Evolutionary conservation across 2,797 vertebrate genomes (phyloP).

Genomic region (Bovichtus diacanthus): DNA sequence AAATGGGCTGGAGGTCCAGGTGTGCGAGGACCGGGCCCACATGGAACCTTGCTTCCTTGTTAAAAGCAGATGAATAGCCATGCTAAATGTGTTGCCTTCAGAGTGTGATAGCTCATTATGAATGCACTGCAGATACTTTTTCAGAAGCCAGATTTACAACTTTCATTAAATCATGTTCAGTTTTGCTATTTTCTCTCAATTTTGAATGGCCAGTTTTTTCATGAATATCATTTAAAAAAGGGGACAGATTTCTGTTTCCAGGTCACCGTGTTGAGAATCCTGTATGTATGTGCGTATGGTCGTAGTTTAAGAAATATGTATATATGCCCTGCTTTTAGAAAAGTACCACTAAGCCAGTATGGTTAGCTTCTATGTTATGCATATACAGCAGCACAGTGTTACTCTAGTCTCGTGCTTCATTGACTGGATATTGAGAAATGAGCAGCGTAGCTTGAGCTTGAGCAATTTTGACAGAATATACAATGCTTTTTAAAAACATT

Average conservation of each 20-base stretch:
- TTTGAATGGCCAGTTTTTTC: slow-evolving; percentile 15
- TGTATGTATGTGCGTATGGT: slow-evolving; percentile 50
- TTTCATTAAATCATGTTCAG: slow-evolving; percentile 18
- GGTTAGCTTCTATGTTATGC: slow-evolving; percentile 69
- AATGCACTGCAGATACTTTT: slow-evolving; percentile 75
- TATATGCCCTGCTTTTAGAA: slow-evolving; percentile 76
- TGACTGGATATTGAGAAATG: slow-evolving; percentile 62
- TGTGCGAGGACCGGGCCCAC: slow-evolving; percentile 61
- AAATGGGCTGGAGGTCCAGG: slow-evolving; percentile 67
- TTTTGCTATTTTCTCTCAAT: slow-evolving; percentile 17
- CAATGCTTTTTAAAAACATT: slow-evolving; percentile 46
- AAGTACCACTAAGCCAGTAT: slow-evolving; percentile 59
- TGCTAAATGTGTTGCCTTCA: slow-evolving; percentile 85
- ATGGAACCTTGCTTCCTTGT: slow-evolving; percentile 71
- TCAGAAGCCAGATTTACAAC: slow-evolving; percentile 51
- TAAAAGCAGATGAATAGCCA: slow-evolving; percentile 82
- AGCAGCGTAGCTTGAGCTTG: slow-evolving; percentile 69
- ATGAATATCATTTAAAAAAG: slow-evolving; percentile 18
- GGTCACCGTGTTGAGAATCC: slow-evolving; percentile 33
- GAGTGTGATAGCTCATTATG: slow-evolving; percentile 71
- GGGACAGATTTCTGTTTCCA: slow-evolving; percentile 50
- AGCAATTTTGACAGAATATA: slow-evolving; percentile 63
- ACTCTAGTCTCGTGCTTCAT: slow-evolving; percentile 62
- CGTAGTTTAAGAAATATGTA: slow-evolving; percentile 63
- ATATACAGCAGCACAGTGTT: slow-evolving; percentile 66